A percentile compares a stretch with the other conserved stretches of the same genome.
These are phyloP conservation scores for Hirudo medicinalis DNA, from an alignment of 1,140 invertebrate species.

Conservation along the genomic window DNA sequence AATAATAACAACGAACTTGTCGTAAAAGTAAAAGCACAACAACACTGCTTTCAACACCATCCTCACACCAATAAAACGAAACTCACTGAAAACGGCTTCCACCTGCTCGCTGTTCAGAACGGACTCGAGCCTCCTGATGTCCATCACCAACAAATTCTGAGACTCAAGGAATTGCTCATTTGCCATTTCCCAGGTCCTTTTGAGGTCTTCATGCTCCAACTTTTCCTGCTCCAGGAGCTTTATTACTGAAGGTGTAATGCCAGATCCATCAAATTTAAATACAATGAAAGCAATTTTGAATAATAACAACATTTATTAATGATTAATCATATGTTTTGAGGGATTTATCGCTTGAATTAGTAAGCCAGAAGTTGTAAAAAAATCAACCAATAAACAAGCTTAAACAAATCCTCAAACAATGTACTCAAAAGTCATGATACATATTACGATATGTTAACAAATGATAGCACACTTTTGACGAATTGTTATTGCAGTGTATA, in stretches of 20 bases:
- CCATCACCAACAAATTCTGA: constrained; percentile 45
- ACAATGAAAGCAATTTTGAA: background rate
- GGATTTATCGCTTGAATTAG: no score
- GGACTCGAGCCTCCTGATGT: constrained; percentile 41
- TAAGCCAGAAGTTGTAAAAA: background rate
- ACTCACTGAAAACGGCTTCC: constrained; percentile 33
- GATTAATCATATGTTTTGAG: no score
- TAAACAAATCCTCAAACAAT: no score
- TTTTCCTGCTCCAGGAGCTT: constrained; percentile 41
- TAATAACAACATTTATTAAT: background rate
- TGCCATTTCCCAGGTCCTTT: constrained; percentile 46
- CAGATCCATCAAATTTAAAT: background rate
- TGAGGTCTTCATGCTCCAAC: constrained; percentile 40
- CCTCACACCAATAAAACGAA: background rate
- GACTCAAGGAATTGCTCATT: constrained; percentile 47
- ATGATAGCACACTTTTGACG: no score
- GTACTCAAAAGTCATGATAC: no score
- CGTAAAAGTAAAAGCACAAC: background rate
- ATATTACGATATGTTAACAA: no score
- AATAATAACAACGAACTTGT: background rate
- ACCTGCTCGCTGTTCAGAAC: constrained; percentile 42
- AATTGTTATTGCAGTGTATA: no score
- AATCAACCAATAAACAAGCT: no score
- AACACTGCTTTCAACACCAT: background rate
- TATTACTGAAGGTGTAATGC: constrained; percentile 32